These are phyloP conservation scores for Harpalus rubripes DNA, from an alignment of 2,888 invertebrate genomes.

Conservation along the genomic window DNA sequence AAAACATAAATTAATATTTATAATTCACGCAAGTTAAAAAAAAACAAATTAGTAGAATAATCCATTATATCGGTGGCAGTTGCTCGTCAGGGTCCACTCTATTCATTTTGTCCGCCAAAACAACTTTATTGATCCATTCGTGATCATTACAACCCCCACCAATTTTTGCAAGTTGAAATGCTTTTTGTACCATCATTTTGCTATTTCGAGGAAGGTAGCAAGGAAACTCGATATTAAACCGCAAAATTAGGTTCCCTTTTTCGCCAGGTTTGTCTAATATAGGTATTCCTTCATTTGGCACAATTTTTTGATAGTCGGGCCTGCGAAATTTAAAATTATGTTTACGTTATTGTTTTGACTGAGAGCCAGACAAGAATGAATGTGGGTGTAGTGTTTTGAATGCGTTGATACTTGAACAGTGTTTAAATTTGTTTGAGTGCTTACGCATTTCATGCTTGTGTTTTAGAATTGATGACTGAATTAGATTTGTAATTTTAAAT, in stretches of 20 bases:
- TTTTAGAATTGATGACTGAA: background rate
- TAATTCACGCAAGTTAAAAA: too few relatives aligned
- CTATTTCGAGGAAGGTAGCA: constrained; percentile 78
- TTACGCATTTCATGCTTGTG: background rate
- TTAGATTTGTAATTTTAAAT: background rate
- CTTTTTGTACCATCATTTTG: constrained; percentile 75
- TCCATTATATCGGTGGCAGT: constrained; percentile 73
- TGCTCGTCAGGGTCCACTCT: constrained; percentile 76
- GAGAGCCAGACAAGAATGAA: background rate
- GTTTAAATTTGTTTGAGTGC: too few relatives aligned
- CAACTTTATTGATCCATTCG: constrained; percentile 76
- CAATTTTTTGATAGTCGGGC: constrained; percentile 84
- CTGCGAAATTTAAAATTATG: constrained; percentile 71
- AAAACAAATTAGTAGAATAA: too few relatives aligned
- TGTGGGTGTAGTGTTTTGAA: background rate
- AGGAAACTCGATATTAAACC: constrained; percentile 83
- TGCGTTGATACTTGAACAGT: too few relatives aligned
- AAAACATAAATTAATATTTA: too few relatives aligned
- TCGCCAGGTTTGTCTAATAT: constrained; percentile 81
- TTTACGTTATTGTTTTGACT: background rate
- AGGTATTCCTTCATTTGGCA: constrained; percentile 88
- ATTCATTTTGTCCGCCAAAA: constrained; percentile 77
- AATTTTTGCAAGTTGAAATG: constrained; percentile 75
- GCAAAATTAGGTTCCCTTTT: constrained; percentile 85
- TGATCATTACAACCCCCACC: constrained; percentile 74